Evolutionary conservation across 1,140 invertebrate genomes (phyloP).

Genomic region (Melanaphis sacchari): DNA sequence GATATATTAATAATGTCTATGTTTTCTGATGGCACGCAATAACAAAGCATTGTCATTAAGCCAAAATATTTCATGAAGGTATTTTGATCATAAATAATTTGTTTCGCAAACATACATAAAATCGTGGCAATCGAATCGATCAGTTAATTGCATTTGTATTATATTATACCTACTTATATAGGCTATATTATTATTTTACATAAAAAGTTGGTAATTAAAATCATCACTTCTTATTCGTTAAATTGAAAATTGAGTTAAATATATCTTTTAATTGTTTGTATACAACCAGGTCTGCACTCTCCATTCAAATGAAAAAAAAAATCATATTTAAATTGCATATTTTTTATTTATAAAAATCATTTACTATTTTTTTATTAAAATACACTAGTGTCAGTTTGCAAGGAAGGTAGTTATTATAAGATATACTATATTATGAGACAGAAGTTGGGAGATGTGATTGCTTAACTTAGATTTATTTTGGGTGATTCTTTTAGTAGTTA

Average conservation of each 20-base stretch:
- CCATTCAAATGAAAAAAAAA: not conserved
- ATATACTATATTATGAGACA: too few species aligned
- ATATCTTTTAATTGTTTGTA: not conserved
- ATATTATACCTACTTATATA: not conserved
- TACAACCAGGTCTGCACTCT: not conserved
- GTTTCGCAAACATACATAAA: constrained; percentile 23
- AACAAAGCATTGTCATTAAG: constrained; percentile 7
- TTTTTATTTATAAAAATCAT: not conserved
- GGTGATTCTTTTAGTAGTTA: too few species aligned
- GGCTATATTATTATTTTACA: not conserved
- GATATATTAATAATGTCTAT: constrained; percentile 6
- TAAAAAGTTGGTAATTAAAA: not conserved
- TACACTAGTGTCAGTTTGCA: not conserved
- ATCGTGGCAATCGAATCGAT: not conserved
- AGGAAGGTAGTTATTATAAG: too few species aligned
- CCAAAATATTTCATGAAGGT: constrained; percentile 35
- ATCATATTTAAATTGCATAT: not conserved
- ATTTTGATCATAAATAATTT: not conserved
- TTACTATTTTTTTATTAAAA: not conserved
- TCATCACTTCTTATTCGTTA: not conserved
- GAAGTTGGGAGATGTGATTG: too few species aligned
- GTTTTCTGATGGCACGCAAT: not conserved
- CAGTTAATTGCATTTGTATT: not conserved
- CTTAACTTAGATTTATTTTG: not conserved
- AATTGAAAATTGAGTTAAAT: not conserved